phyloP scores from a whole-genome alignment of 2,113 vertebrate genomes.

The Xiphophorus hellerii region DNA sequence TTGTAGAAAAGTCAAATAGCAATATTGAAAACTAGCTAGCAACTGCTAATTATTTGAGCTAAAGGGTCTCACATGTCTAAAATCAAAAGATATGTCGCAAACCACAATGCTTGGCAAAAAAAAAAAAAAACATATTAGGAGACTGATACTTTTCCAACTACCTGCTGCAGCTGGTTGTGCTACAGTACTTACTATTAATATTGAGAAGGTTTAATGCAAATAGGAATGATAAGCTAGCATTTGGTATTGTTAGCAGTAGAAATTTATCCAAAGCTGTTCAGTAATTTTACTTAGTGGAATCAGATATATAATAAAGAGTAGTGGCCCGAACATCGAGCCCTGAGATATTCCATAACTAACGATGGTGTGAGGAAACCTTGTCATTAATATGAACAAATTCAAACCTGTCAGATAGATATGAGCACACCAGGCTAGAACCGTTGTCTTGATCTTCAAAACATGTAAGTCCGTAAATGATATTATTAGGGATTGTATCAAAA shows the following conservation, averaged over 20 bases:
- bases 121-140: too few species aligned
- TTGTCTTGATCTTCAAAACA: neutral
- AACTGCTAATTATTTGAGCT: neutral
- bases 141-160: too few species aligned
- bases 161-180: too few species aligned
- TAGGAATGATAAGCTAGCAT: neutral
- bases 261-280: neutral
- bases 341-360: neutral
- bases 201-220: too few species aligned
- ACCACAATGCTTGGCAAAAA: too few species aligned
- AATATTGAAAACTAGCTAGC: too few species aligned
- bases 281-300: neutral
- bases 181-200: too few species aligned
- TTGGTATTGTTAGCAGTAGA: neutral
- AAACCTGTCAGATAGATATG: neutral
- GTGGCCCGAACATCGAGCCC: neutral
- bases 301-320: neutral
- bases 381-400: neutral
- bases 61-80: too few species aligned
- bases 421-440: neutral
- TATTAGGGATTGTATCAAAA: neutral
- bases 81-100: neutral
- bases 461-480: neutral
- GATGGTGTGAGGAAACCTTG: neutral
- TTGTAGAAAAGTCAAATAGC: neutral